Evolutionary conservation across 2,888 invertebrate genomes (phyloP).

Genomic region (Eupithecia insigniata): DNA sequence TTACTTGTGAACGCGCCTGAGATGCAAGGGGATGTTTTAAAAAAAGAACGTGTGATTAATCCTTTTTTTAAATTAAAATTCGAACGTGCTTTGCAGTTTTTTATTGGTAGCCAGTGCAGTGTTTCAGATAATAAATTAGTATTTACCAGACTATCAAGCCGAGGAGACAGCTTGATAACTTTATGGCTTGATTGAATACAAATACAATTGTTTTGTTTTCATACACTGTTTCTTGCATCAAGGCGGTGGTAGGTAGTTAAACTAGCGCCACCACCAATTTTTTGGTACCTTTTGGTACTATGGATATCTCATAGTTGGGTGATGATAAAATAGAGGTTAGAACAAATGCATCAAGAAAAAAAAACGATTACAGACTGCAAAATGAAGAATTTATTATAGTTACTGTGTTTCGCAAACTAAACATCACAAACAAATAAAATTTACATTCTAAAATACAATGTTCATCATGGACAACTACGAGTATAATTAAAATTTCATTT

Average conservation of each 20-base stretch:
- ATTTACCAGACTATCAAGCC: background rate
- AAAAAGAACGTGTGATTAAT: constrained; percentile 2
- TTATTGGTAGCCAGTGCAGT: background rate
- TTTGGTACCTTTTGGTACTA: no score
- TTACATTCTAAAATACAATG: no score
- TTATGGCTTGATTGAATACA: background rate
- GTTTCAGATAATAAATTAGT: background rate
- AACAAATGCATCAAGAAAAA: background rate
- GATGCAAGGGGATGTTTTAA: constrained; percentile 51
- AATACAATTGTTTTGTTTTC: background rate
- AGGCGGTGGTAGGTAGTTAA: background rate
- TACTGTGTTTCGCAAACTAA: background rate
- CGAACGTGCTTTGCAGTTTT: background rate
- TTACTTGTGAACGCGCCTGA: constrained; percentile 66
- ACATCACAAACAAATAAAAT: no score
- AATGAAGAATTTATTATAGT: background rate
- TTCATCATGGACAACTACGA: no score
- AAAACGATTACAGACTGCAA: background rate
- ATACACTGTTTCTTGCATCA: background rate
- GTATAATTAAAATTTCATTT: no score
- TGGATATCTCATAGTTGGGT: no score
- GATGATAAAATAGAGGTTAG: no score
- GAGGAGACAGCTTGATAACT: background rate
- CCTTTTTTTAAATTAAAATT: constrained; percentile 2
- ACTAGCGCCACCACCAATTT: background rate